phyloP scores from a whole-genome alignment of 2,888 invertebrate species.

The Congeria kusceri region DNA sequence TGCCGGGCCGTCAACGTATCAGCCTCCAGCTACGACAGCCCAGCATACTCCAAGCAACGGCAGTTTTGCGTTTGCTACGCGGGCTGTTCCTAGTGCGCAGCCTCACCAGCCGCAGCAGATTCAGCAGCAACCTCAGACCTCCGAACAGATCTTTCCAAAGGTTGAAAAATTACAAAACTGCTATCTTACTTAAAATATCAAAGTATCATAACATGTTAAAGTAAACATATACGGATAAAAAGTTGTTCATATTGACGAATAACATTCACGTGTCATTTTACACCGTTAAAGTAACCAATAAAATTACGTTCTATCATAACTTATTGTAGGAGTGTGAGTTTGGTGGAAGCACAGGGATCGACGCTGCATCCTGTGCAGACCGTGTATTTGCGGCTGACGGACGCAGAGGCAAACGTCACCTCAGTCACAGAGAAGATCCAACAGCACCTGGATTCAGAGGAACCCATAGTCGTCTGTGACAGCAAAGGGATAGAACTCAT shows the following conservation, averaged over 20 bases:
- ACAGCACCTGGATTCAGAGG: neutral
- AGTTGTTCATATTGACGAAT: no score
- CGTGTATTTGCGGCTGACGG: constrained; percentile 1
- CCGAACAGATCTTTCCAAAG: neutral
- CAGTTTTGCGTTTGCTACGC: neutral
- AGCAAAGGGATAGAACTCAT: neutral
- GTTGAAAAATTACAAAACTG: neutral
- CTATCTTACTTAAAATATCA: neutral
- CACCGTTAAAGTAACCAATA: neutral
- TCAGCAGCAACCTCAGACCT: neutral
- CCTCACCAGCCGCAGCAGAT: neutral
- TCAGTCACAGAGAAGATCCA: neutral
- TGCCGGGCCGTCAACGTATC: neutral
- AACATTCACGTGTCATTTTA: no score
- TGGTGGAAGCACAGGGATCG: neutral
- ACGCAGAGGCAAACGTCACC: neutral
- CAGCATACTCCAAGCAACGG: neutral
- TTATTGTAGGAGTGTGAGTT: neutral
- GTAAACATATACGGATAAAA: no score
- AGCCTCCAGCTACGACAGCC: neutral
- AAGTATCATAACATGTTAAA: no score
- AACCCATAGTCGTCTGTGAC: neutral
- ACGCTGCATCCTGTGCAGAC: neutral
- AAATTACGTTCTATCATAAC: neutral
- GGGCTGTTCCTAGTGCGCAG: neutral